phyloP scores from a whole-genome alignment of 2,888 invertebrate genomes.

The Xanthorhoe designata region DNA sequence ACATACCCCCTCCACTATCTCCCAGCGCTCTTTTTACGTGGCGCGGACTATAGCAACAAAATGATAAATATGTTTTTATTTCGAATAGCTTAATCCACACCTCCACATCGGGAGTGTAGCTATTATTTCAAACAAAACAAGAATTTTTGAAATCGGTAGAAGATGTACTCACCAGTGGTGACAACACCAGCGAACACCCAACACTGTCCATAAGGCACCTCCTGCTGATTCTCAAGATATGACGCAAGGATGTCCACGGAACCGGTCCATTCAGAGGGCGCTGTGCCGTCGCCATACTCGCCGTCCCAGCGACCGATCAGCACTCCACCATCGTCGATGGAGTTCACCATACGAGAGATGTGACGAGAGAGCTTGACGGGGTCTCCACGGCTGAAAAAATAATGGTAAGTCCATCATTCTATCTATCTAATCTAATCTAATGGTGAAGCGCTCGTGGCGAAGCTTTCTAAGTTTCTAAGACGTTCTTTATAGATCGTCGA shows the following conservation, averaged over 20 bases:
- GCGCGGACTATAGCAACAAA: too few relatives aligned
- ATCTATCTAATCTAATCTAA: too few relatives aligned
- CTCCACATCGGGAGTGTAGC: too few relatives aligned
- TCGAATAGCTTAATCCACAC: too few relatives aligned
- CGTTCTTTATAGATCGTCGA: too few relatives aligned
- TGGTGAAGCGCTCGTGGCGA: too few relatives aligned
- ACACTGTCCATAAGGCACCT: conserved; percentile 93
- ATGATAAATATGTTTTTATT: too few relatives aligned
- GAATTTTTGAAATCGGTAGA: too few relatives aligned
- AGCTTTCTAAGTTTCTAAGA: too few relatives aligned
- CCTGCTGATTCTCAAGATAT: conserved; percentile 86
- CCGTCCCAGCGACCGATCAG: conserved; percentile 91
- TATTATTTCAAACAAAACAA: too few relatives aligned
- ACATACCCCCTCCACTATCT: too few relatives aligned
- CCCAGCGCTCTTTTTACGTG: too few relatives aligned
- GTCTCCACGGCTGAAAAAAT: conserved; percentile 86
- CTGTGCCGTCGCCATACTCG: conserved; percentile 89
- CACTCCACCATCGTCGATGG: conserved; percentile 90
- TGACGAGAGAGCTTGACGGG: conserved; percentile 89
- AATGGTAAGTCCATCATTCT: not conserved
- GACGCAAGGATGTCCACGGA: conserved; percentile 91
- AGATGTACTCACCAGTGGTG: conserved; percentile 89
- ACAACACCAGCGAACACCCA: conserved; percentile 95
- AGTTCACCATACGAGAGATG: conserved; percentile 91
- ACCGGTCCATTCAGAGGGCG: conserved; percentile 93